Evolutionary conservation across 2,113 vertebrate species (phyloP), one percentile per base, ranked within the genome.

Genomic region (Dromaius novaehollandiae): DNA sequence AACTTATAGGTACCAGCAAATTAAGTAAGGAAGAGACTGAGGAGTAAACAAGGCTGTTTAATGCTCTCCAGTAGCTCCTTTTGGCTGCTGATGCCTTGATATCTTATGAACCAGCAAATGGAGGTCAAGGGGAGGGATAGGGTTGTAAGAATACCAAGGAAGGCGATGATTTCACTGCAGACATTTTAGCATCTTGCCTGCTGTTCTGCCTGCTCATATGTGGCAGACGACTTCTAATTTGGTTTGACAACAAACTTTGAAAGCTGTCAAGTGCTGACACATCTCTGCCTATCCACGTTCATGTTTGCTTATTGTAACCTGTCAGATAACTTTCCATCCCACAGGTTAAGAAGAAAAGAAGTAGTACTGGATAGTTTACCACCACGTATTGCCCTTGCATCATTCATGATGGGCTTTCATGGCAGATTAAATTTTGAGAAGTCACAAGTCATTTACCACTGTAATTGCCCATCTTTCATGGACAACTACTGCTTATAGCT

Each of bases 161-260:
- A 93, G n/a, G 21, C 73, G 88, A 46, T 61, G 73, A 92, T 86
- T 96, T 96, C 60, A 75, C 38, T 81, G 75, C 38, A 96, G 86
- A 86, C 50, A 90, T 88, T 94, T 93, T 75, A 85, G 30, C 76
- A 76, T 94, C 86, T 94, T 88, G 46, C 73, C 89, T 78, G 81
- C 83, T 94, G 64, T 85, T 95, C 79, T 97, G 91, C 48, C 86
- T 90, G 88, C 80, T 91, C 78, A 64, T 70, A 91, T 1, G 0
- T 86, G 88, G 61, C 88, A 95, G 79, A 50, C n/a, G 89, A 93
- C 89, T 89, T 60, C 83, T 97, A 97, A 97, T 98, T 96, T 89
- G 53, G 63, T 97, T 91, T 96, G 97, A 97, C 96, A 97, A 86
- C 75, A 78, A 95, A 92, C 93, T 96, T 97, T 78, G 82, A 96